Evolutionary conservation across 1,140 invertebrate genomes (phyloP), one percentile per base, ranked within the genome.

Genomic region (Pantala flavescens): DNA sequence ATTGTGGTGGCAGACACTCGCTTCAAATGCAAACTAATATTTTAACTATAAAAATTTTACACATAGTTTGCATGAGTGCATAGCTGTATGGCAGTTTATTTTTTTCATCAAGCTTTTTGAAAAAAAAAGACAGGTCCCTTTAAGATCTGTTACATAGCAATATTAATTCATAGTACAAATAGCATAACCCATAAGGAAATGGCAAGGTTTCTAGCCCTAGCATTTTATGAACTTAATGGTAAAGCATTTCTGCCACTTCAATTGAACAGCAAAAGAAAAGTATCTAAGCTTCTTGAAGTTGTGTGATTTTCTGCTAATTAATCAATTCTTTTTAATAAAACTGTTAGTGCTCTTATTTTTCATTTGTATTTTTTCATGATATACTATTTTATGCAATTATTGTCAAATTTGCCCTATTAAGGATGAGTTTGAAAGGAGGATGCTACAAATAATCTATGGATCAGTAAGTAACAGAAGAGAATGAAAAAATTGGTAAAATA

Each of bases 151-250:
- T 63, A 19, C n/a, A 63, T 63, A 63, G 49, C 49, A 63, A 63
- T 63, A 63, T 63, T 63, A 63, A 63, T 63, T 63, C 49, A 63
- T 63, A 63, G 49, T 63, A 63, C 49, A 63, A 63, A 63, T 63
- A 63, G 49, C 12, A 63, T 63, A 19, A 63, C 49, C 12, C n/a
- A 63, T 63, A 21, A 19, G 12, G 12, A 63, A 12, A 19, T 16
- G n/a, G 16, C 9, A 49, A 11, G 9, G 49, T 7, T 63, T 16
- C 3, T 63, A 63, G 49, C 14, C n/a, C 1, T 63, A 14, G 49
- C 14, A 21, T 63, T 63, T 21, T 63, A 3, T 3, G 49, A 63
- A 19, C 49, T 63, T 19, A 19, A 19, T 63, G 2, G 16, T 63
- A 21, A 63, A 21, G 16, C 14, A 19, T 63, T 63, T 63, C 49